Base-by-base conservation (phyloP, 2,888 invertebrate species). In the Trissolcus brochymenae region DNA sequence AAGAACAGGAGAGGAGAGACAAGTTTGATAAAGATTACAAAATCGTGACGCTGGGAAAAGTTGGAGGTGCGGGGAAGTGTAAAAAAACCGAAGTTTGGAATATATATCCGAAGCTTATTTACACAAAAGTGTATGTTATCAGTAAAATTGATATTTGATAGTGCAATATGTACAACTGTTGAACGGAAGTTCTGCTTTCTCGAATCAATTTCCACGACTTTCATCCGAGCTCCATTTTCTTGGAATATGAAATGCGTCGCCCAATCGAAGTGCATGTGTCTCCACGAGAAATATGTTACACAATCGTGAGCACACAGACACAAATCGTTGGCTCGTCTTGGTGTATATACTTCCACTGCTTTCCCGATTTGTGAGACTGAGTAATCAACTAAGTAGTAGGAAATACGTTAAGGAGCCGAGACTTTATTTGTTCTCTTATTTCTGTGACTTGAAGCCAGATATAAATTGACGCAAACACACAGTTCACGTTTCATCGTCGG, bases 201-300 rank as follows among this genome's bases (percentile, higher is more conserved):
- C 73, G 56, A 78, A 78, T 80, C 79, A 78, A 73, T 78, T 79
- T 78, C 74, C 73, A 70, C 49, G 76, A 78, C 78, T 78, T 72
- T 75, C 70, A 73, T 66, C 53, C 73, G n/a, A 54, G 17, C 55
- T 59, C 70, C 64, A 73, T 78, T 78, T 76, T 73, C 67, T 66
- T 65, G 50, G 67, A 67, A 75, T 73, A 73, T 66, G 75, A 67
- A 77, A 65, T 76, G 53, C 59, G 64, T 67, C 76, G 67, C 53
- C 65, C 65, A 75, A 72, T 68, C 68, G 70, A 76, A 77, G 67
- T 53, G 60, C 70, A 67, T 70, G 57, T 53, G 50, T 61, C 59
- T 70, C 66, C 60, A 62, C 51, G 29, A 6, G 54, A 61, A 62
- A 76, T 76, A 71, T 71, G 66, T 76, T 46, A 55, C 70, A 54